Evolutionary conservation across 2,797 vertebrate genomes (phyloP).

Genomic region (Fringilla coelebs): DNA sequence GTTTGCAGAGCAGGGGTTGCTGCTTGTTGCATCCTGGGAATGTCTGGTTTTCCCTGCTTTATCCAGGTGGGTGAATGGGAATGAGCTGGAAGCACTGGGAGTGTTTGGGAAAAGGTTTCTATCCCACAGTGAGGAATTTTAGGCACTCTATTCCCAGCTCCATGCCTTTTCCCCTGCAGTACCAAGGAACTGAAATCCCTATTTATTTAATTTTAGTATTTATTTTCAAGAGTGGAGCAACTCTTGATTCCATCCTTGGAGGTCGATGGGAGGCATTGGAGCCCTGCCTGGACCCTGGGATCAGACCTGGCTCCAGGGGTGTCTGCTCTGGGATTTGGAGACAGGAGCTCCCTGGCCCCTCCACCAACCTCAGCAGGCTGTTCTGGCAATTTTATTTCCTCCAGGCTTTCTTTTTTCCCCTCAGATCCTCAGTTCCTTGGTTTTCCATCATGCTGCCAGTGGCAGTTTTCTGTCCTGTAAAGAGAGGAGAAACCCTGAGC

Average conservation of each 20-base stretch:
- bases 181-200: not conserved
- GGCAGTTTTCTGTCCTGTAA: not conserved
- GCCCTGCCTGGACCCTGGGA: not conserved
- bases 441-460: not conserved
- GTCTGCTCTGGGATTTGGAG: not conserved
- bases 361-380: not conserved
- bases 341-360: not conserved
- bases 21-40: not conserved
- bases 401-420: not conserved
- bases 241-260: not conserved
- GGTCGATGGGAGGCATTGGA: rapidly evolving
- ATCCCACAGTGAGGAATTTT: not conserved
- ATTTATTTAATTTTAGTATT: not conserved
- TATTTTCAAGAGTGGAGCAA: not conserved
- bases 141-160: not conserved
- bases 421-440: not conserved
- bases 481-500: not conserved
- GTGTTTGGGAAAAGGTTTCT: not conserved
- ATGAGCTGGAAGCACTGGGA: not conserved
- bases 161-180: rapidly evolving
- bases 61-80: not conserved
- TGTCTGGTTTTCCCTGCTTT: not conserved
- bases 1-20: not conserved
- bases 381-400: not conserved
- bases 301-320: not conserved